Conservation (phyloP, 2,113 vertebrate species). For the Labeo catla region DNA sequence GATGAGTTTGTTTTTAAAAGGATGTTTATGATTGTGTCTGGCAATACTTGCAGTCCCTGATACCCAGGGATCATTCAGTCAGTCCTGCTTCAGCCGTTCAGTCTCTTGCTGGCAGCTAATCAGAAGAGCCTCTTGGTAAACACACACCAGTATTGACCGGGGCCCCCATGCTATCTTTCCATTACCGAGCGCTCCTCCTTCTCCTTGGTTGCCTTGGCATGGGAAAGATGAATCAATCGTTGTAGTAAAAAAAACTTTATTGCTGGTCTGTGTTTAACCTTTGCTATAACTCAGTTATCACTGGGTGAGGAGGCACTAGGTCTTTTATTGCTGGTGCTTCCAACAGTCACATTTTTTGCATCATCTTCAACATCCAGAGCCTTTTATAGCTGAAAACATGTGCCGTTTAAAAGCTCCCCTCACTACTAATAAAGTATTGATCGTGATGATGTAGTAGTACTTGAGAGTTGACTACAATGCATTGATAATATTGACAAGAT, state of each 20-base stretch:
- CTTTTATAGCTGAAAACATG: conserved; percentile 1
- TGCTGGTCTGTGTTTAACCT: conserved; percentile 29
- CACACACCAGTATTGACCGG: conserved; percentile 31
- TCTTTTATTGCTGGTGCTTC: conserved; percentile 2
- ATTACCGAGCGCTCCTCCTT: conserved; percentile 31
- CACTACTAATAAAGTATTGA: conserved; percentile 17
- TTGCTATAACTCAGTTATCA: neutral
- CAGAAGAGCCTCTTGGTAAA: conserved; percentile 36
- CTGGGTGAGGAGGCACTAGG: neutral
- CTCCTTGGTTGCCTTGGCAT: conserved; percentile 15
- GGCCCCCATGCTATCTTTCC: conserved; percentile 4
- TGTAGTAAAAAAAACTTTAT: conserved; percentile 34
- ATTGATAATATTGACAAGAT: conserved; percentile 26
- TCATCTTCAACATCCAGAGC: neutral
- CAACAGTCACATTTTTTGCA: neutral
- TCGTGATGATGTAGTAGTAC: neutral
- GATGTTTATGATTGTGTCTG: conserved; percentile 7
- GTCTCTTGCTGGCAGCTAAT: conserved; percentile 43
- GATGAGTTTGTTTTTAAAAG: neutral
- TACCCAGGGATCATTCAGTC: conserved; percentile 26
- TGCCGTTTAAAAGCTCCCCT: conserved; percentile 3
- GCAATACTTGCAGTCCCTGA: neutral
- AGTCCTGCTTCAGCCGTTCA: conserved; percentile 19
- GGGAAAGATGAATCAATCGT: conserved; percentile 38
- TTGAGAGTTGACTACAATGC: conserved; percentile 3